Evolutionary conservation across 2,888 invertebrate genomes (phyloP), one percentile per base, ranked within the genome.

Genomic region (Pterostichus madidus): DNA sequence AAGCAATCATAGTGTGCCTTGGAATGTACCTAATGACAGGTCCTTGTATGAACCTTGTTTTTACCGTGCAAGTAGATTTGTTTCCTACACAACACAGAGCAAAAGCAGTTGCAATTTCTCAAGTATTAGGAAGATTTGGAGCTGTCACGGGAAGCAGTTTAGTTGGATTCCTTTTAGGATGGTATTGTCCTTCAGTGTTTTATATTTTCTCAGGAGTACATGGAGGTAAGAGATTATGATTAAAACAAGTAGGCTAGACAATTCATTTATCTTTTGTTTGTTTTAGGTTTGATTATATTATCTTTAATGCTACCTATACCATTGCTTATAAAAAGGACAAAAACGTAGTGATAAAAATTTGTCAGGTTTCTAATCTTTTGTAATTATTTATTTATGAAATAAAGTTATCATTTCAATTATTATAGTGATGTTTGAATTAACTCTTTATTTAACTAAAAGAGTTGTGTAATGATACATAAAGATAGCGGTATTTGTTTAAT

Each of bases 71-170:
- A 11, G 89, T 90, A 4, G 90, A 90, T 84, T 85, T 90, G 64
- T 90, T 88, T 84, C 90, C 90, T 2, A 90, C 90, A 6, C 88
- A 89, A 85, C 87, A 86, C 76, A 89, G 92, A 85, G 92, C 90
- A 13, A 92, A 91, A 91, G 91, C 91, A 15, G 86, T 92, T 52
- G 91, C 91, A 44, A 90, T 92, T 81, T 91, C 91, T 0, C 86
- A 92, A 5, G 91, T 91, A 91, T 89, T 91, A 86, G 92, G 92
- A n/a, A 88, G 92, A 83, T 85, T 90, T 83, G 92, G 92, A 0
- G 91, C 91, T 61, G 90, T 91, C 80, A 88, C 89, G 24, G 92
- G 92, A 1, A 90, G 91, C 2, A 90, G 91, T 85, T 84, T 90
- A 17, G 87, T 89, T 8, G 92, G 91, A 8, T 86, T 88, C 8